Conservation (phyloP, 1,140 invertebrate genomes). For the Zaprionus ornatus region DNA sequence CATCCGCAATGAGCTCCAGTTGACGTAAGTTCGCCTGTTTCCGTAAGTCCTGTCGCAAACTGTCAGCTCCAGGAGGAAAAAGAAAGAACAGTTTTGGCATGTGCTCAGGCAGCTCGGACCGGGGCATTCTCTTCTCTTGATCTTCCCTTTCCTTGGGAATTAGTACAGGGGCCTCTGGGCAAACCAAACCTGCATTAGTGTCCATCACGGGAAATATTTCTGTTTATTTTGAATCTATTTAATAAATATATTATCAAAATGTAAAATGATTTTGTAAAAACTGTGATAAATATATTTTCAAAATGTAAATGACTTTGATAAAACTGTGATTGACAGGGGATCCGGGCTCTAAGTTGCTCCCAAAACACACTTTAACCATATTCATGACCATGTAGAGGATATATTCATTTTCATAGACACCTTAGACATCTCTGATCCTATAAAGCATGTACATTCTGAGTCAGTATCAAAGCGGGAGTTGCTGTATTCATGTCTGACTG, state of each 20-base stretch:
- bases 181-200: not conserved
- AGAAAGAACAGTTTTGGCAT: conserved; percentile 93
- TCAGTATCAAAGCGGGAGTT: no score
- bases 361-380: not conserved
- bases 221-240: not conserved
- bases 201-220: not conserved
- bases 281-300: not conserved
- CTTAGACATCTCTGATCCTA: no score
- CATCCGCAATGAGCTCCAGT: conserved; percentile 91
- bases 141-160: not conserved
- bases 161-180: not conserved
- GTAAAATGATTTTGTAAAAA: not conserved
- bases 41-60: conserved; percentile 91
- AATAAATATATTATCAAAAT: not conserved
- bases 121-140: not conserved
- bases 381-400: no score
- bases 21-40: conserved; percentile 94
- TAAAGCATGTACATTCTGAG: no score
- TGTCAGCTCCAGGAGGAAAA: conserved; percentile 89
- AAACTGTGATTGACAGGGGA: not conserved
- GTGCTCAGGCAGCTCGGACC: conserved; percentile 32
- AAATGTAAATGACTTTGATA: not conserved
- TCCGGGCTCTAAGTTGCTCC: not conserved
- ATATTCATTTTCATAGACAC: no score
- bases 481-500: no score